Conservation (phyloP, 2,113 vertebrate genomes). For the Siphamia tubifer region DNA sequence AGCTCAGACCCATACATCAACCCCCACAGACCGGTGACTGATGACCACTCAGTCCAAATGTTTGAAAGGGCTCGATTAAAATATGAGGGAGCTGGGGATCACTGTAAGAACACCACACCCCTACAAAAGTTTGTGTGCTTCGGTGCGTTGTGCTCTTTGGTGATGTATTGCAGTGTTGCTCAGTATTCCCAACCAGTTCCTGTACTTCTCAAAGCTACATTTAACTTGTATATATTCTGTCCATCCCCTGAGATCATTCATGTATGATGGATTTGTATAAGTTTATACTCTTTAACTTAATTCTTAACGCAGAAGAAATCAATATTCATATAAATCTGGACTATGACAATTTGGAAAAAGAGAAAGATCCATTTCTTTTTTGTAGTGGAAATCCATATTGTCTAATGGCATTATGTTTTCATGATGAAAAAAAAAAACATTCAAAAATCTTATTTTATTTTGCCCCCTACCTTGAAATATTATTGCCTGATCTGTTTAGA, state of each 20-base stretch:
- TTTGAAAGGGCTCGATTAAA: conserved; percentile 87
- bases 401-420: background rate
- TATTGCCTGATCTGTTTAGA: conserved; percentile 31
- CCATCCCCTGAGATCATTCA: background rate
- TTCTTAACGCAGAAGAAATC: background rate
- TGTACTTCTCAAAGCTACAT: too few species aligned
- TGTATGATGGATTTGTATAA: background rate
- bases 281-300: too few species aligned
- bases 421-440: conserved; percentile 12
- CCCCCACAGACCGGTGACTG: conserved; percentile 84
- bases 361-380: background rate
- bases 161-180: too few species aligned
- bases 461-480: background rate
- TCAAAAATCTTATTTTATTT: conserved; percentile 2
- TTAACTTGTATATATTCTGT: too few species aligned
- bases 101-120: background rate
- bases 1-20: conserved; percentile 87
- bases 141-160: background rate
- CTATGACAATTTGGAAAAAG: background rate
- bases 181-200: too few species aligned
- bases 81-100: conserved; percentile 69
- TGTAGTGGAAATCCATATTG: background rate
- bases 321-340: background rate
- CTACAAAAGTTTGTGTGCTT: background rate
- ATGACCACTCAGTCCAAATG: conserved; percentile 89